Base-by-base conservation (phyloP, 2,797 vertebrate species). In the Spinus olivaceus region DNA sequence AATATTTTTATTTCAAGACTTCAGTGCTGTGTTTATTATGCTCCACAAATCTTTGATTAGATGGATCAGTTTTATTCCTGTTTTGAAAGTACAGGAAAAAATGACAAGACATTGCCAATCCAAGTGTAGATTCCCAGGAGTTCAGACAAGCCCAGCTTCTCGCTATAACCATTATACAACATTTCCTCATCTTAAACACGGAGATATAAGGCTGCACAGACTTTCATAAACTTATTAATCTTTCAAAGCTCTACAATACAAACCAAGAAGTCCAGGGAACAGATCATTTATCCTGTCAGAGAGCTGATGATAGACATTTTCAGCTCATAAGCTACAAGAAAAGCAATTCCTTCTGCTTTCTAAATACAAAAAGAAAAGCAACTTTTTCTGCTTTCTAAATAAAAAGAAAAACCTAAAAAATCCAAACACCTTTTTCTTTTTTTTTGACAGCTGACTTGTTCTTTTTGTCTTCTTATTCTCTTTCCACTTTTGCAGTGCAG, bases 1-100 rank as follows among this genome's bases (percentile, higher is more conserved):
- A 77, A 42, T 83, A 66, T 57, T 91, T 95, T 94, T 88, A 72
- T 91, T 91, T 82, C 69, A 71, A 85, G 23, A 63, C 64, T 88
- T 65, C 19, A 7, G 65, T 39, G 13, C 25, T 87, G 8, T 65
- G 32, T 83, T 92, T 85, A 81, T 92, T 86, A 82, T 50, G 37
- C 14, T 61, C 49, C 61, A 76, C 51, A 92, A 91, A 93, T 80
- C 65, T 70, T 59, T 51, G 25, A 71, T n/a, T 24, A 80, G 28
- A 54, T 63, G 46, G 66, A 39, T 91, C 61, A 41, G 44, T 84
- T 81, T 90, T 80, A 84, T 69, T 64, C 33, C 49, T 73, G 33
- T 77, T 88, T 74, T 86, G 88, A 83, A 92, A 56, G 44, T 7
- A n/a, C 0, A 14, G 70, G 61, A 60, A 69, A 81, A 78, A 71